A percentile compares a stretch with the other conserved stretches of the same genome.
phyloP scores from a whole-genome alignment of 2,113 vertebrate genomes.

The Murina feae region DNA sequence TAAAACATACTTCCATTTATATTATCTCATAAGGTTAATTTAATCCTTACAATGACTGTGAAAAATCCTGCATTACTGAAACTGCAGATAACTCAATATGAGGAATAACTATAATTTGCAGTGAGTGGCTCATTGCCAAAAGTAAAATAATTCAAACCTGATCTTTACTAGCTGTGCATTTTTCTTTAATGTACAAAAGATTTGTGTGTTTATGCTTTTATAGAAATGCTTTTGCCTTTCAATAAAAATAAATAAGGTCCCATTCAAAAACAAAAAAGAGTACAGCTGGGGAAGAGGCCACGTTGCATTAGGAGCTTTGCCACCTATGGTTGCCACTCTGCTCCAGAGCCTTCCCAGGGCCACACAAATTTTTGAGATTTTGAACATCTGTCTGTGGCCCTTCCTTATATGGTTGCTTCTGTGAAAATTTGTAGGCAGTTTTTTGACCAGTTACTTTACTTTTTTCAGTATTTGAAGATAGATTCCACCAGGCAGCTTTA shows the following conservation, averaged over 20 bases:
- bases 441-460: neutral
- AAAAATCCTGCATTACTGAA: neutral
- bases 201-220: constrained; percentile 22
- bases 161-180: neutral
- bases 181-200: constrained; percentile 2
- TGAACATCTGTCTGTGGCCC: neutral
- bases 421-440: neutral
- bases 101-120: neutral
- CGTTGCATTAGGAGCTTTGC: neutral
- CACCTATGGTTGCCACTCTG: neutral
- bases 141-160: constrained; percentile 23
- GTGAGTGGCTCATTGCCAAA: neutral
- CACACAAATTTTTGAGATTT: neutral
- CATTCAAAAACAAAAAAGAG: neutral
- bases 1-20: neutral
- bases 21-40: neutral
- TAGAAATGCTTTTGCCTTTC: constrained; percentile 17
- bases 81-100: neutral
- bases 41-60: neutral
- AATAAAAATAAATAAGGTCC: constrained; percentile 32
- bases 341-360: neutral
- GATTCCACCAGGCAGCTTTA: neutral
- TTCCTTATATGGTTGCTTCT: neutral
- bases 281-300: neutral
- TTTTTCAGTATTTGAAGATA: neutral